Conservation (phyloP, 1,140 invertebrate species). For the Forficula auricularia region DNA sequence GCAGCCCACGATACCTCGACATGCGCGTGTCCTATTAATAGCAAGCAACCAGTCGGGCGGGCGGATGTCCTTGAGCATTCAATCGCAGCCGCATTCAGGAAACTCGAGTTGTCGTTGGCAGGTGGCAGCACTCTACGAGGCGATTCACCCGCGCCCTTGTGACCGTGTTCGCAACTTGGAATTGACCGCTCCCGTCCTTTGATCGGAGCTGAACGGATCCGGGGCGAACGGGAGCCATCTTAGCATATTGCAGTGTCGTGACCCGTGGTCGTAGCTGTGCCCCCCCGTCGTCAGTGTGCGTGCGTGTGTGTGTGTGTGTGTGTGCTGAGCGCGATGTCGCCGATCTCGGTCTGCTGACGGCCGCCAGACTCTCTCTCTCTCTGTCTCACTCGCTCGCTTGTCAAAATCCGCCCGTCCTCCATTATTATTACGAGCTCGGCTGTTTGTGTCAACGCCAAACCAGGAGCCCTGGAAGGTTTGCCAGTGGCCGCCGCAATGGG, state of each 20-base stretch:
- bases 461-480: conserved; percentile 42
- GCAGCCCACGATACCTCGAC: too few relatives aligned
- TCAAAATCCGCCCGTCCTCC: conserved; percentile 21
- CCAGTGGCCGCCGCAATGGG: conserved; percentile 62
- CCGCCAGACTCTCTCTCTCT: background rate
- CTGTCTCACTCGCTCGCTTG: conserved; percentile 6
- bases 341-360: background rate
- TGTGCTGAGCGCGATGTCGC: conserved; percentile 8
- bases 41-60: too few relatives aligned
- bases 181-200: too few relatives aligned
- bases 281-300: background rate
- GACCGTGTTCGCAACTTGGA: too few relatives aligned
- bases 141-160: too few relatives aligned
- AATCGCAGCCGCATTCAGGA: too few relatives aligned
- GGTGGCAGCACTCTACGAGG: too few relatives aligned
- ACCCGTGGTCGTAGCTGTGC: background rate
- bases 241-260: conserved; percentile 8
- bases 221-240: conserved; percentile 6
- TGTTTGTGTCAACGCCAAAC: conserved; percentile 15
- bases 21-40: too few relatives aligned
- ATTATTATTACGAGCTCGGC: conserved; percentile 12
- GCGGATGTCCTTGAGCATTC: too few relatives aligned
- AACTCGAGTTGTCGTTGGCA: too few relatives aligned
- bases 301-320: conserved; percentile 3
- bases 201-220: too few relatives aligned